A percentile compares a stretch with the other conserved stretches of the same genome.
These are phyloP conservation scores for Esox masquinongy DNA, from an alignment of 2,797 vertebrate species.

Conservation along the genomic window DNA sequence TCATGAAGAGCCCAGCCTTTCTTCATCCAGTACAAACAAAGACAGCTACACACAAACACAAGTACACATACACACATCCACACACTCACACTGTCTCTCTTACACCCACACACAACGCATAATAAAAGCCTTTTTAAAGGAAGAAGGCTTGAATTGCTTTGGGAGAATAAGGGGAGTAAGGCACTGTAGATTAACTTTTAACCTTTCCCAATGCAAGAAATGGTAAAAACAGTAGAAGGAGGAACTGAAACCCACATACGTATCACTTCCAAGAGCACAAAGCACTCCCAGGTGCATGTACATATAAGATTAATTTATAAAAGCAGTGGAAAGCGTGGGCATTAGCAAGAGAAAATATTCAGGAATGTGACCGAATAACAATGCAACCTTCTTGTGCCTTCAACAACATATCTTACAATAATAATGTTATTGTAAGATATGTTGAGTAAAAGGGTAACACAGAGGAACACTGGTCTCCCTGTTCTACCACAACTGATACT, in stretches of 20 bases:
- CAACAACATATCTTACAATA: too few species aligned
- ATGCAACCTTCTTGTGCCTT: neutral
- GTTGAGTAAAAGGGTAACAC: neutral
- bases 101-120: neutral
- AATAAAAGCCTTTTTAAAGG: neutral
- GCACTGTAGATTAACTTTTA: neutral
- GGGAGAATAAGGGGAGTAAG: neutral
- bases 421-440: neutral
- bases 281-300: neutral
- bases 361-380: neutral
- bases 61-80: neutral
- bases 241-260: neutral
- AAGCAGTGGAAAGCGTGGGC: neutral
- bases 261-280: neutral
- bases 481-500: neutral
- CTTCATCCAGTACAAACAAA: neutral
- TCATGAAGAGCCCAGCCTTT: neutral
- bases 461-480: neutral
- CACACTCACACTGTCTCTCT: neutral
- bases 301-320: neutral
- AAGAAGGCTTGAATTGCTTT: neutral
- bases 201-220: neutral
- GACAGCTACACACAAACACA: neutral
- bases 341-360: neutral
- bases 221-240: neutral